Base-by-base conservation (phyloP, 2,888 invertebrate genomes). In the Xylocampa areola region DNA sequence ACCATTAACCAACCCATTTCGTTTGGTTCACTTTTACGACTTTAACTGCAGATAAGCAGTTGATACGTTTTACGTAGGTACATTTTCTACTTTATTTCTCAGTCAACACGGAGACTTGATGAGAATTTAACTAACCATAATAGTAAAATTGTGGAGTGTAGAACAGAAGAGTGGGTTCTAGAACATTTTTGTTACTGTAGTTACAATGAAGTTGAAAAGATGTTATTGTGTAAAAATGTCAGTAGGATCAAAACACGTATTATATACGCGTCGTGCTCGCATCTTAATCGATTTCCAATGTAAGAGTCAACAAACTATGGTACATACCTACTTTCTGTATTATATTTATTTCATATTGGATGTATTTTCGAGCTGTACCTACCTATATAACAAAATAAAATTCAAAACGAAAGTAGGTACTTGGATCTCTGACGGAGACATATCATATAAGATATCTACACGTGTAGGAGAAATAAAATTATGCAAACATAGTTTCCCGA, bases 1-100 rank as follows among this genome's bases (percentile, higher is more conserved):
- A 68, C 64, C 76, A 73, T 73, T 72, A 73, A 72, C 73, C 41
- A 53, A 58, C 57, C 60, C 59, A 75, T 72, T 75, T 60, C 58
- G 35, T 72, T 58, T 57, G 44, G 50, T 68, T 64, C 57, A 43
- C 25, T 64, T 74, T 75, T 68, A 73, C 65, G 60, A 75, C 60
- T 68, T 53, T 23, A 54, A 44, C 60, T 54, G 54, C 7, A 72
- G 76, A 76, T 68, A 75, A 72, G 52, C 52, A 55, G 50, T 75
- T 53, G 61, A 68, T 72, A 67, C 33, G 45, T 32, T 63, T 63
- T 66, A 51, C 50, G 41, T 54, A 54, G 32, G 19, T 30, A 68
- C 33, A n/a, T 11, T 40, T 39, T 69, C 43, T 51, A 11, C 11
- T 50, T 55, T 49, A 65, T 43, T 50, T 58, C 36, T 16, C 33